Evolutionary conservation across 2,797 vertebrate species (phyloP), one percentile per base, ranked within the genome.

Genomic region (Gallirallus australis): DNA sequence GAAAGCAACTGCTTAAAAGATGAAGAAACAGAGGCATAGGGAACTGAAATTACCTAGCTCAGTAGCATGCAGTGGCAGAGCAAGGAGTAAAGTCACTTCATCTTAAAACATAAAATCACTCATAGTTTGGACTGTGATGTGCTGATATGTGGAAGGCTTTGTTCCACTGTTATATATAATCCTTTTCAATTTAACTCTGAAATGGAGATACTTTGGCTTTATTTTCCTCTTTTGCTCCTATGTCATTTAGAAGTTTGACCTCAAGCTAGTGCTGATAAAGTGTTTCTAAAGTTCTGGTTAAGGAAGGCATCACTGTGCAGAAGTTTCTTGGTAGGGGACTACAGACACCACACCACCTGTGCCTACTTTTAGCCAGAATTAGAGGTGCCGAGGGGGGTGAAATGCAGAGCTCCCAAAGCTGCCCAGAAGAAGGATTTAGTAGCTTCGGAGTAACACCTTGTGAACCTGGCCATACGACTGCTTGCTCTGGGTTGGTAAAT

Each of bases 401-500:
- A 90, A 73, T 66, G 60, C 70, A 83, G 18, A 90, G 73, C 30
- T 93, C 54, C 30, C 66, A 84, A 82, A 86, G 54, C 54, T 91
- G 37, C 37, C 45, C 45, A 73, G 72, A 78, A 86, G 24, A n/a
- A 76, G 63, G 33, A 63, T 84, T 86, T 82, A 48, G 70, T 94
- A 70, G 77, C 56, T 73, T 77, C 81, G n/a, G 66, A 86, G 59
- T 47, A 94, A 6, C 4, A 45, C 83, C 59, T 90, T 45, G n/a
- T 69, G 64, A 90, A 86, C 47, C 40, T 77, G 68, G n/a, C 47
- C 11, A 27, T 50, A 73, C 0, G 1, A 60, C 31, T 90, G 72
- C 78, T 92, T 94, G 75, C 64, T 91, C 59, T 35, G 23, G 63
- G 56, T 39, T 84, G 53, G 60, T 87, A 90, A 95, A 96, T 92